Evolutionary conservation across 2,888 invertebrate species (phyloP), one percentile per base, ranked within the genome.

Genomic region (Agonopterix heracliana): DNA sequence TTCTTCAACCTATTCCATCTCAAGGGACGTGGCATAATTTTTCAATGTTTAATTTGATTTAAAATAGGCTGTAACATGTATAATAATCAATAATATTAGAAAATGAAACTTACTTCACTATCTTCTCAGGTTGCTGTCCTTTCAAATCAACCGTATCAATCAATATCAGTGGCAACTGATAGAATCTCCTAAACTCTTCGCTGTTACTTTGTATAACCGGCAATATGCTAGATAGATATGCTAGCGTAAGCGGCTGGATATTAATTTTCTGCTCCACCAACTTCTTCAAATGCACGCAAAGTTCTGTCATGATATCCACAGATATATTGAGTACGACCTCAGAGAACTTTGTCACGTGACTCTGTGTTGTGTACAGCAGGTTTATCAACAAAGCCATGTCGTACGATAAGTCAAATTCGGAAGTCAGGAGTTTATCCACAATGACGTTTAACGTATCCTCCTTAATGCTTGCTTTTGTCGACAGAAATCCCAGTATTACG

Each of bases 401-500:
- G 54, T 86, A 83, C 1, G 80, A 71, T 46, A 88, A 52, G 48
- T 81, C 76, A 72, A 79, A 76, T 52, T 79, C 80, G 0, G 81
- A 75, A 8, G 75, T 77, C 4, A 86, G 55, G 0, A 89, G 56
- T 55, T 74, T 81, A 2, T 78, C 78, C 10, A 91, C 82, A 44
- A 96, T 83, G 52, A 92, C 92, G 36, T 90, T 81, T 1, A 95
- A 69, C 0, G 96, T 78, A 10, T 89, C 89, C 50, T 90, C 81
- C 54, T 94, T 87, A 1, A 97, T 68, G 44, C 83, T 89, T 0
- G 91, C 87, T 79, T 93, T 94, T 0, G 90, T 87, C 0, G 93
- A 83, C 10, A 97, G 69, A 66, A 93, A 93, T 0, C 93, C 93
- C 0, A 93, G 74, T 26, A 96, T 91, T 75, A 96, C 92, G 66